Percentiles rank a stretch among this genome's conserved stretches.
These are phyloP conservation scores for Phrynosoma platyrhinos DNA, from an alignment of 2,113 vertebrate species.

Conservation along the genomic window DNA sequence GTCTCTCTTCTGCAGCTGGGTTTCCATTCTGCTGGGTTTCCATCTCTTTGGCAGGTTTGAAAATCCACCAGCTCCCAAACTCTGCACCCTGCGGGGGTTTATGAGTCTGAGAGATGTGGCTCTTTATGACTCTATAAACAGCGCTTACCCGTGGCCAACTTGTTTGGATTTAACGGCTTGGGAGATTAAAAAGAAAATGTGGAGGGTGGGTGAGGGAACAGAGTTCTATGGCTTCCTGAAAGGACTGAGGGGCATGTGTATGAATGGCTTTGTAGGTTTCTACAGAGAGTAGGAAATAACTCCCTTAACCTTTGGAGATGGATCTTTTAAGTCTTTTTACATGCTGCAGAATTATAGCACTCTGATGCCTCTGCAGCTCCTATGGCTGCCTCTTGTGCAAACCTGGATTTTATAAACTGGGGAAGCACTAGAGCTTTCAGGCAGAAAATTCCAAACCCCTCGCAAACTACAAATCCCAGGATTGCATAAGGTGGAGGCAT, in stretches of 20 bases:
- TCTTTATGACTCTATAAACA: slow-evolving; percentile 24
- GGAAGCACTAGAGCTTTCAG: too few relatives aligned
- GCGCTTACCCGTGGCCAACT: slow-evolving; percentile 3
- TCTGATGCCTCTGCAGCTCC: too few relatives aligned
- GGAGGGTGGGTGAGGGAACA: background rate
- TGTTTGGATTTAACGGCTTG: background rate
- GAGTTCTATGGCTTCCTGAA: background rate
- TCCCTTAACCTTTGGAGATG: background rate
- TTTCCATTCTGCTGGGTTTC: background rate
- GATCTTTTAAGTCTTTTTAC: too few relatives aligned
- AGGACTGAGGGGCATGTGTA: too few relatives aligned
- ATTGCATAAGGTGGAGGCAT: too few relatives aligned
- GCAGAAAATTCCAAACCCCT: too few relatives aligned
- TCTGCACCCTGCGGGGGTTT: background rate
- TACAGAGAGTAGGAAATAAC: background rate
- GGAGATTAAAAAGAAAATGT: slow-evolving; percentile 21
- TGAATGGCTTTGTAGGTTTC: background rate
- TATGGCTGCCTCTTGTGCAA: too few relatives aligned
- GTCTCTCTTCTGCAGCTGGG: background rate
- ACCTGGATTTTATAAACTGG: too few relatives aligned
- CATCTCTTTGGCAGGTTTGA: background rate
- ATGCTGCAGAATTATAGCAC: too few relatives aligned
- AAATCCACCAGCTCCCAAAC: background rate
- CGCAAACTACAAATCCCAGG: too few relatives aligned
- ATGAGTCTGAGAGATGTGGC: background rate